Percentiles rank a stretch among this genome's conserved stretches.
Evolutionary conservation across 2,888 invertebrate genomes (phyloP).

Genomic region (Drosophila anceps): DNA sequence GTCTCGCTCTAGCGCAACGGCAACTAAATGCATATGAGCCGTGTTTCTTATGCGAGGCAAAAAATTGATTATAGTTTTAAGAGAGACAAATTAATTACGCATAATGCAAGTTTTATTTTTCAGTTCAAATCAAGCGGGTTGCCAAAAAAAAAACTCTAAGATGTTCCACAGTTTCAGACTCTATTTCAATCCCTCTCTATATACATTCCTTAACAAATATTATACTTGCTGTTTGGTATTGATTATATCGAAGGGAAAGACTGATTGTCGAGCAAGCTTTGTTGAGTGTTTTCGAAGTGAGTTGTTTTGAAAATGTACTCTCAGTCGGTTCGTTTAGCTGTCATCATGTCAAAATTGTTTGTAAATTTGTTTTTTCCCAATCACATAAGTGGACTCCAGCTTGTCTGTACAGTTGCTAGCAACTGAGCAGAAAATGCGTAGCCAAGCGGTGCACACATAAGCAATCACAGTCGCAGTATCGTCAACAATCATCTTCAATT

Average conservation of each 20-base stretch:
- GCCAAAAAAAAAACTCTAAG: too few species aligned
- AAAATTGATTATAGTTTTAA: neutral
- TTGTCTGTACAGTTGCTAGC: conserved; percentile 25
- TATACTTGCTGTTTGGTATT: neutral
- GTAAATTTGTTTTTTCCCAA: conserved; percentile 47
- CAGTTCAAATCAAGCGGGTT: neutral
- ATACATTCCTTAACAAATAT: neutral
- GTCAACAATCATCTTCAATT: conserved; percentile 22
- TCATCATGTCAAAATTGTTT: conserved; percentile 68
- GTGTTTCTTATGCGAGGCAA: too few species aligned
- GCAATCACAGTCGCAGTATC: conserved; percentile 6
- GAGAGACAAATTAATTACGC: too few species aligned
- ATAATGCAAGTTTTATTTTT: neutral
- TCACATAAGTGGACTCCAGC: conserved; percentile 38
- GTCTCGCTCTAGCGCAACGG: too few species aligned
- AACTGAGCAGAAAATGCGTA: conserved; percentile 51
- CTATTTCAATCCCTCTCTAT: neutral
- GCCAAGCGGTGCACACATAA: conserved; percentile 22
- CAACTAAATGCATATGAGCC: too few species aligned
- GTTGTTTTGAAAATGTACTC: neutral
- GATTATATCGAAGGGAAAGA: neutral
- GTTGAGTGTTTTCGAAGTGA: neutral
- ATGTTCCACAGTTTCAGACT: too few species aligned
- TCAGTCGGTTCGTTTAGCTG: conserved; percentile 42
- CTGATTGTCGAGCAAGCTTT: neutral